Conservation (phyloP, 1,140 invertebrate genomes). For the Cataglyphis hispanica region DNA sequence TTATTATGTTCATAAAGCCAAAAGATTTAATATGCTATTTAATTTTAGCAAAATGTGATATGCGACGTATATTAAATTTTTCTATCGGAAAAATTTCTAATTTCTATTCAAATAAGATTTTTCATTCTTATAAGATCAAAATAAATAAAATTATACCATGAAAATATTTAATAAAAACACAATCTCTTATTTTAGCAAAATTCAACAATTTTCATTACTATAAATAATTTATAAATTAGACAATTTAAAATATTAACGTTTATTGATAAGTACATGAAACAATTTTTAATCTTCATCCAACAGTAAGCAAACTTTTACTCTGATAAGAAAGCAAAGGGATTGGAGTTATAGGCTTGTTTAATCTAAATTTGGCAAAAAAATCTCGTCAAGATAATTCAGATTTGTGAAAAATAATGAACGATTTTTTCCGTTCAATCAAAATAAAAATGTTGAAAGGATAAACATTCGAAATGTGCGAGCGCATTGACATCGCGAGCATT, state of each 20-base stretch:
- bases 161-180: too few species aligned
- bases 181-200: not conserved
- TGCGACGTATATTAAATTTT: too few species aligned
- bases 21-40: too few species aligned
- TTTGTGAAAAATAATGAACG: slow-evolving; percentile 1
- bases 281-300: slow-evolving; percentile 4
- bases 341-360: not conserved
- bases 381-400: not conserved
- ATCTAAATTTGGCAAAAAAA: not conserved
- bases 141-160: too few species aligned
- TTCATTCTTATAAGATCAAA: too few species aligned
- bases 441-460: slow-evolving; percentile 17
- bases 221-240: not conserved
- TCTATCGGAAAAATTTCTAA: too few species aligned
- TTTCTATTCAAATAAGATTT: too few species aligned
- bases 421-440: not conserved
- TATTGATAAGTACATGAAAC: too few species aligned
- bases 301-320: not conserved
- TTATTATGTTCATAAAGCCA: too few species aligned
- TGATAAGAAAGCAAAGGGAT: not conserved
- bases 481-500: slow-evolving; percentile 17
- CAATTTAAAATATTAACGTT: not conserved
- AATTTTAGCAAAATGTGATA: too few species aligned
- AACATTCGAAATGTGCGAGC: slow-evolving; percentile 22
- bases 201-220: not conserved